Evolutionary conservation across 1,140 invertebrate genomes (phyloP), one percentile per base, ranked within the genome.

Genomic region (Lepeophtheirus salmonis): DNA sequence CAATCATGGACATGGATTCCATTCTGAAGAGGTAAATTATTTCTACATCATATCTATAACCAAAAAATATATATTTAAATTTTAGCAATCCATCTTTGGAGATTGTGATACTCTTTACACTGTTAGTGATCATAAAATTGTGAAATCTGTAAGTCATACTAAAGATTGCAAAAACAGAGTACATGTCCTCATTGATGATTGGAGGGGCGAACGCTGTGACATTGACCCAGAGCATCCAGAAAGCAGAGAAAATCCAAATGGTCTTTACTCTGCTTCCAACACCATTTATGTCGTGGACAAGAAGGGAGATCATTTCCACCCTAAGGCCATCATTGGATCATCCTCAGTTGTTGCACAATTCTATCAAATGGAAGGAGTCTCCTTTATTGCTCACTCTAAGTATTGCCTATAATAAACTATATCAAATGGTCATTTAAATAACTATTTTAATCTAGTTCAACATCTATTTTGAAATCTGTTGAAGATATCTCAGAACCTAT

Each of bases 81-180:
- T 61, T 2, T 23, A 61, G 59, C 48, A 61, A 61, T 24, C 25
- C 20, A 4, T 61, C 3, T 21, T 55, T 53, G 59, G 59, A 4
- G 51, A 61, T n/a, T 61, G 59, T 26, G 25, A 61, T 25, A 26
- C 50, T 23, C 24, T 20, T 48, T 61, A 61, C 50, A 61, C 59
- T 48, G 50, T 61, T 12, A 61, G n/a, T 14, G 50, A 61, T 2
- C 18, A 24, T 12, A 18, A 21, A 2, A 24, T 53, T 20, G 16
- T 24, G 13, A 56, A 50, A 18, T 55, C 51, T 16, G 59, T 61
- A 4, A 13, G 13, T 13, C 59, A 61, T 21, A 56, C 25, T 17
- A 24, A 24, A 22, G 59, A 61, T 25, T 61, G 59, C 50, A 26
- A 23, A 16, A 23, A 61, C 50, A 12, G 59, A 2, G 17, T 22